Percentiles rank a stretch among this genome's conserved stretches.
These are phyloP conservation scores for Bilobella aurantiaca DNA, from an alignment of 1,140 invertebrate species.

Conservation along the genomic window DNA sequence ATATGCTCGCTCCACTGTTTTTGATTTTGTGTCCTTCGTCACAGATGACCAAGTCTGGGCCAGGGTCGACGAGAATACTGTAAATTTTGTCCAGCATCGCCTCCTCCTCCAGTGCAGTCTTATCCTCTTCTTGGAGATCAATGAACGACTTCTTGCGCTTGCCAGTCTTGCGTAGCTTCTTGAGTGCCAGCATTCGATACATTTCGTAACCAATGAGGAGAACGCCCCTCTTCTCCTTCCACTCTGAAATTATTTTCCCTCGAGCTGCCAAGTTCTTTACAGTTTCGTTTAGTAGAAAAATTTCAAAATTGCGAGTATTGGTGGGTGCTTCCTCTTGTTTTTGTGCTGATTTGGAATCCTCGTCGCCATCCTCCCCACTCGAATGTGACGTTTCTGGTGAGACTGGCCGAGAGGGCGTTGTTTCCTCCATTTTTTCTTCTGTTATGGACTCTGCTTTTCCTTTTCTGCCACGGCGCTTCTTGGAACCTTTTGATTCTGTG, in stretches of 20 bases:
- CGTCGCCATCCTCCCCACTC: background rate
- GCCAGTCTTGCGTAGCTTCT: conserved; percentile 44
- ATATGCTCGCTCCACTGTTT: conserved; percentile 86
- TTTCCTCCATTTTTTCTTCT: background rate
- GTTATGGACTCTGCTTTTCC: too few relatives aligned
- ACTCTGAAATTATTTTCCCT: conserved; percentile 60
- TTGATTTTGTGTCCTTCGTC: conserved; percentile 96
- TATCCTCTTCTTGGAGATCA: conserved; percentile 14
- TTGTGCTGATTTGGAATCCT: background rate
- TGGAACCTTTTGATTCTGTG: background rate
- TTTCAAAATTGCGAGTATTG: conserved; percentile 62
- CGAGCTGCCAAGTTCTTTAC: conserved; percentile 81
- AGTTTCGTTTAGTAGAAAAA: conserved; percentile 86
- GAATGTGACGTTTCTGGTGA: background rate
- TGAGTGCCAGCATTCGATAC: conserved; percentile 72
- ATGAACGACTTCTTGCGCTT: conserved; percentile 38
- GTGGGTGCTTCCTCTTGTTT: background rate
- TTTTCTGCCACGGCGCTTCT: background rate
- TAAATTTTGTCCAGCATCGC: conserved; percentile 55
- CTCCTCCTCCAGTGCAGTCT: conserved; percentile 37
- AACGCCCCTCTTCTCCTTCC: conserved; percentile 80
- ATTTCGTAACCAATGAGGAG: conserved; percentile 96
- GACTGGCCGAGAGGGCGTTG: background rate
- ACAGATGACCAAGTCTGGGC: conserved; percentile 88
- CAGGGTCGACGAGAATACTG: conserved; percentile 73